A percentile compares a stretch with the other conserved stretches of the same genome.
Evolutionary conservation across 2,888 invertebrate species (phyloP).

Genomic region (Malacosoma neustria): DNA sequence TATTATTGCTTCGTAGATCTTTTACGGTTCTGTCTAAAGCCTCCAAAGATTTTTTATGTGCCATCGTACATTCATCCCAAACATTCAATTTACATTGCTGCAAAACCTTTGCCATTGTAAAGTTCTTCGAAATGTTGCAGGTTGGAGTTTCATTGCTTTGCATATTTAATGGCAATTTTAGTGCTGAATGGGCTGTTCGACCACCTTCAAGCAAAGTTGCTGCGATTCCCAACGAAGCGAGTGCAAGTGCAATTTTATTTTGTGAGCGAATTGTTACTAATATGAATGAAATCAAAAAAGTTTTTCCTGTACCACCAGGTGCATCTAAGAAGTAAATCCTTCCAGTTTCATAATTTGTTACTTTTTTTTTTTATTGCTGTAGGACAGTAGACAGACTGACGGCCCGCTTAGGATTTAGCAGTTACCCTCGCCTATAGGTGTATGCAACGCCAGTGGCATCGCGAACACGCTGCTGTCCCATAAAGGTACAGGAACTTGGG

Average conservation of each 20-base stretch:
- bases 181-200: slow-evolving; percentile 5
- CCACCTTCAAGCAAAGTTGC: slow-evolving; percentile 10
- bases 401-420: no score
- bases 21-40: slow-evolving; percentile 6
- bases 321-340: no score
- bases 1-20: slow-evolving; percentile 5
- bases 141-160: slow-evolving; percentile 5
- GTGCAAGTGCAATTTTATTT: slow-evolving; percentile 13
- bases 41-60: slow-evolving; percentile 10
- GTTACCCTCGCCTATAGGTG: no score
- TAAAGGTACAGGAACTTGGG: no score
- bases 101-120: slow-evolving; percentile 14
- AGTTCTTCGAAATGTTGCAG: slow-evolving; percentile 4
- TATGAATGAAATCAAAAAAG: slow-evolving; percentile 14
- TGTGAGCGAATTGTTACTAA: slow-evolving; percentile 13
- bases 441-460: no score
- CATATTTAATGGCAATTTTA: slow-evolving; percentile 4
- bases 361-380: no score
- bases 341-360: no score
- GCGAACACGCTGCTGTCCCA: no score
- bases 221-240: slow-evolving; percentile 14
- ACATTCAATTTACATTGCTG: slow-evolving; percentile 14
- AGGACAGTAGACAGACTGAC: no score
- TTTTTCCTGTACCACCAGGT: no score
- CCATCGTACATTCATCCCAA: slow-evolving; percentile 20